Conservation (phyloP, 1,140 invertebrate species). For the Globodera rostochiensis region DNA sequence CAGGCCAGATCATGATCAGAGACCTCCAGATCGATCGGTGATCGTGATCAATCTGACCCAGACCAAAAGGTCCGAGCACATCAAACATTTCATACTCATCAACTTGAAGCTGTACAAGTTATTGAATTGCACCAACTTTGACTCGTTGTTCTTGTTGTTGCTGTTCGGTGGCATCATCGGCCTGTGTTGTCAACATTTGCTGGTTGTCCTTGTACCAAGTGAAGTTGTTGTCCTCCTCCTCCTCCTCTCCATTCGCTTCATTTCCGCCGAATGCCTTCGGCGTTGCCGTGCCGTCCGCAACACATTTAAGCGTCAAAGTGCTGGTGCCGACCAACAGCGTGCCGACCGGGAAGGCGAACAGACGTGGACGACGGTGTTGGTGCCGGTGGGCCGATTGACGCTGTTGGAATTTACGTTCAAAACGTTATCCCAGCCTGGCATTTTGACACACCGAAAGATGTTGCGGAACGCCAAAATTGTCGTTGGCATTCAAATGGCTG, state of each 20-base stretch:
- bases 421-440: background rate
- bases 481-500: background rate
- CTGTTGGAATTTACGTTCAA: background rate
- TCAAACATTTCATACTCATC: background rate
- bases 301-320: conserved; percentile 26
- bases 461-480: background rate
- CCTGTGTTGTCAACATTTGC: background rate
- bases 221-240: conserved; percentile 10
- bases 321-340: conserved; percentile 17
- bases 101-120: background rate
- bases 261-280: background rate
- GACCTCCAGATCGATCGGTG: too few relatives aligned
- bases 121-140: background rate
- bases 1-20: too few relatives aligned
- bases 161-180: background rate
- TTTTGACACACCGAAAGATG: conserved; percentile 5
- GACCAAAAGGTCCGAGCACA: background rate
- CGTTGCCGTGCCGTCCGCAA: background rate
- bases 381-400: background rate
- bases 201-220: conserved; percentile 25
- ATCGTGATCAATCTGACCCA: background rate
- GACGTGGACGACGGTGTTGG: background rate
- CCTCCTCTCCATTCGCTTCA: background rate
- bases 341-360: conserved; percentile 29
- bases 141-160: conserved; percentile 5